phyloP scores from a whole-genome alignment of 2,113 vertebrate genomes.

The Pomatostomus ruficeps region DNA sequence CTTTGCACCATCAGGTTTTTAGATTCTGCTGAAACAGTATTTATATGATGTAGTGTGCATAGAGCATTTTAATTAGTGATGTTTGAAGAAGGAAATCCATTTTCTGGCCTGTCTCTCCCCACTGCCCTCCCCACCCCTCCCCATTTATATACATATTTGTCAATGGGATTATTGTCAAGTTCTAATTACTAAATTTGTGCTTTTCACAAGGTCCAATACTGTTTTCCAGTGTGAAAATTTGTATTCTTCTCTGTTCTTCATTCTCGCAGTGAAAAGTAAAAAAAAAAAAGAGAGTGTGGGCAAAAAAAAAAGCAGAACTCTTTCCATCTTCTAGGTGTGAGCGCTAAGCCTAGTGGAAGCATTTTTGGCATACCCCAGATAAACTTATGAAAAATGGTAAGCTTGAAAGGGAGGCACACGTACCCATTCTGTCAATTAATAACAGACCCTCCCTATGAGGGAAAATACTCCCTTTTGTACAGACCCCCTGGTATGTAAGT shows the following conservation, averaged over 20 bases:
- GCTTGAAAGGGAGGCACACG: not conserved
- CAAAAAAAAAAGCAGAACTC: not conserved
- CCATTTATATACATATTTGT: not conserved
- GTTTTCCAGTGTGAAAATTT: not conserved
- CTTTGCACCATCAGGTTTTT: slow-evolving; percentile 42
- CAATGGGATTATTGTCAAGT: not conserved
- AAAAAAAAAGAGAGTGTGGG: not conserved
- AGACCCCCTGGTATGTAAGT: slow-evolving; percentile 59
- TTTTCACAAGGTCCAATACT: slow-evolving; percentile 1
- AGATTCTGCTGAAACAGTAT: slow-evolving; percentile 40
- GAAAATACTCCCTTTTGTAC: slow-evolving; percentile 47
- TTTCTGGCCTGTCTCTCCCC: slow-evolving; percentile 23
- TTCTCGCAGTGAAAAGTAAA: not conserved
- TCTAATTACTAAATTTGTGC: slow-evolving; percentile 8
- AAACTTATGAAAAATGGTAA: not conserved
- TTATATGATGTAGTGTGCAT: slow-evolving; percentile 15
- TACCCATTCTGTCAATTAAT: slow-evolving; percentile 18
- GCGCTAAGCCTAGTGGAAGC: not conserved
- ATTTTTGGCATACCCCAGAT: slow-evolving; percentile 29
- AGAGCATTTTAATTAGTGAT: slow-evolving; percentile 45
- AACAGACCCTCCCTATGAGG: slow-evolving; percentile 37
- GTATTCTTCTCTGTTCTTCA: not conserved
- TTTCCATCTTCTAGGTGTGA: not conserved
- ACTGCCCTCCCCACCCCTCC: not conserved
- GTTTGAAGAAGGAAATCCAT: slow-evolving; percentile 41